Conservation (phyloP, 1,140 invertebrate genomes). For the Plectus sambesii region DNA sequence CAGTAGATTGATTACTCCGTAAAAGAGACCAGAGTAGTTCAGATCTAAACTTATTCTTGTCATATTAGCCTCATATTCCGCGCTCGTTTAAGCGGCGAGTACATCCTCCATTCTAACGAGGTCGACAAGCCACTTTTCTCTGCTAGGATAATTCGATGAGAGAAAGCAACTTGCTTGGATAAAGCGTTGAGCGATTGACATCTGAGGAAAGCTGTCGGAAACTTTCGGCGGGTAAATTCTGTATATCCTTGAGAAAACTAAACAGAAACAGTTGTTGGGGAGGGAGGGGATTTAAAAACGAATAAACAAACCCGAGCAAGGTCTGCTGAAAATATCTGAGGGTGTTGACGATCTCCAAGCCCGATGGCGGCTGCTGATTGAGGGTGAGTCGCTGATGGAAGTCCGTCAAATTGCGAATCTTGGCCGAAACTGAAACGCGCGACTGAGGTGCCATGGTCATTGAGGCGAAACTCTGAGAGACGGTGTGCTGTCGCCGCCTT, state of each 20-base stretch:
- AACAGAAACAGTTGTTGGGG: no score
- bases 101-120: no score
- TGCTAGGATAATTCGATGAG: no score
- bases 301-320: slow-evolving; percentile 78
- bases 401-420: slow-evolving; percentile 88
- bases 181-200: slow-evolving; percentile 25
- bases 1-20: slow-evolving; percentile 50
- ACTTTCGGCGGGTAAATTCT: slow-evolving; percentile 21
- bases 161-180: no score
- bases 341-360: slow-evolving; percentile 86
- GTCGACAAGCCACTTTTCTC: no score
- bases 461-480: no score
- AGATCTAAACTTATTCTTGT: no score
- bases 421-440: slow-evolving; percentile 85
- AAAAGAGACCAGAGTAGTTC: slow-evolving; percentile 44
- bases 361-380: slow-evolving; percentile 79
- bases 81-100: no score
- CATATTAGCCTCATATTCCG: no score
- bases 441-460: no score
- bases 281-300: no score
- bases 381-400: slow-evolving; percentile 82
- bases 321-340: slow-evolving; percentile 96
- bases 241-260: slow-evolving; percentile 43
- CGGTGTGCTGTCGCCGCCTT: no score
- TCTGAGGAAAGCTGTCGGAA: slow-evolving; percentile 35